Evolutionary conservation across 2,797 vertebrate genomes (phyloP).

Genomic region (Pitangus sulphuratus): DNA sequence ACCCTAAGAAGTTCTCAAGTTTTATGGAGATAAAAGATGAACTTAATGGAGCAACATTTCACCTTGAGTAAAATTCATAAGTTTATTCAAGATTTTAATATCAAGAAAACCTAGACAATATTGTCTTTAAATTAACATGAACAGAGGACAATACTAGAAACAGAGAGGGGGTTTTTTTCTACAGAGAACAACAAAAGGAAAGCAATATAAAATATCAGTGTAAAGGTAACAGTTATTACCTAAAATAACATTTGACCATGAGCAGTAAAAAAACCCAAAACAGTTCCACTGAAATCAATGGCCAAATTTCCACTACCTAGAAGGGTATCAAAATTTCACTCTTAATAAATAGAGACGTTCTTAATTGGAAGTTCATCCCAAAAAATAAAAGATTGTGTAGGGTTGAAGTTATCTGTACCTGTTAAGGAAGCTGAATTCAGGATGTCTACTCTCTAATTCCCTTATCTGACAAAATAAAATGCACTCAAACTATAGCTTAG

Average conservation of each 20-base stretch:
- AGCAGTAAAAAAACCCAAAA: background rate
- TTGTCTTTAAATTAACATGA: background rate
- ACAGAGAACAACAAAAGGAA: background rate
- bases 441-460: background rate
- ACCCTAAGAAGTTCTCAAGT: rapidly evolving
- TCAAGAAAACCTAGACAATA: background rate
- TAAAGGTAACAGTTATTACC: background rate
- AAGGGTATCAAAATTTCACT: background rate
- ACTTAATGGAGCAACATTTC: background rate
- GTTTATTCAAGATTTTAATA: background rate
- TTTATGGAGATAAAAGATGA: background rate
- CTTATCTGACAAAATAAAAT: background rate
- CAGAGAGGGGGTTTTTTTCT: background rate
- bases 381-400: background rate
- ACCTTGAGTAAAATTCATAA: background rate
- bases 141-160: background rate
- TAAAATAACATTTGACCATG: background rate
- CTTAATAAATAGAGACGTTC: background rate
- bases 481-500: background rate
- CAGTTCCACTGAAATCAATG: background rate
- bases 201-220: background rate
- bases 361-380: background rate
- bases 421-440: background rate
- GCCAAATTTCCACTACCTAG: background rate
- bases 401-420: background rate